Base-by-base conservation (phyloP, 2,888 invertebrate species). In the Heliconius ismenius region DNA sequence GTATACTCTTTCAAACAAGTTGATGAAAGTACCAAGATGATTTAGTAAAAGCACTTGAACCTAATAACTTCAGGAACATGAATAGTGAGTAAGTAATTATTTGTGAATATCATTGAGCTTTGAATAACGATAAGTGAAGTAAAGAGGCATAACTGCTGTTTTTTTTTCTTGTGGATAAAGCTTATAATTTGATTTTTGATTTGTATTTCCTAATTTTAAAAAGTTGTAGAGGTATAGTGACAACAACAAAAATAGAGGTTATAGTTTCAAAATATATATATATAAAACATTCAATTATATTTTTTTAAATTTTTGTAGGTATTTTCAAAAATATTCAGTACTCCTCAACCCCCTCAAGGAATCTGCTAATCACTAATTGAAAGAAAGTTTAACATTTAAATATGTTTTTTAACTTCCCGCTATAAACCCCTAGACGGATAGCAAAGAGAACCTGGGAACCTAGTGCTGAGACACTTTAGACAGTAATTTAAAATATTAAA, bases 41-140 rank as follows among this genome's bases (percentile, higher is more conserved):
- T 70, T 32, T 58, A 58, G 32, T 70, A 58, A n/a, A 54, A 58
- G 58, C 32, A 54, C 21, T 58, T 70, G 9, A 15, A n/a, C n/a
- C 70, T 36, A 69, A 69, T 36, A 36, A 36, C 18, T 32, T 70
- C 11, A 54, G n/a, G 9, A 70, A 36, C 70, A 58, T 32, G 70
- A 32, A 54, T 58, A 58, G 54, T 6, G 6, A 32, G 28, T 32
- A 32, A 32, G 28, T 10, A 39, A 39, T 39, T 65, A 36, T 54
- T 4, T 54, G 54, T 58, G 32, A 54, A 28, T 54, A 28, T 2
- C n/a, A 36, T n/a, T 32, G 36, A 36, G 36, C 36, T 69, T 54
- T 69, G 49, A 54, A 69, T 54, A n/a, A 28, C 21, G 32, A n/a
- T 65, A 1, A 24, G 1, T 36, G 18, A 7, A 24, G 11, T 13